phyloP scores from a whole-genome alignment of 2,888 invertebrate species.

The Limnephilus marmoratus region DNA sequence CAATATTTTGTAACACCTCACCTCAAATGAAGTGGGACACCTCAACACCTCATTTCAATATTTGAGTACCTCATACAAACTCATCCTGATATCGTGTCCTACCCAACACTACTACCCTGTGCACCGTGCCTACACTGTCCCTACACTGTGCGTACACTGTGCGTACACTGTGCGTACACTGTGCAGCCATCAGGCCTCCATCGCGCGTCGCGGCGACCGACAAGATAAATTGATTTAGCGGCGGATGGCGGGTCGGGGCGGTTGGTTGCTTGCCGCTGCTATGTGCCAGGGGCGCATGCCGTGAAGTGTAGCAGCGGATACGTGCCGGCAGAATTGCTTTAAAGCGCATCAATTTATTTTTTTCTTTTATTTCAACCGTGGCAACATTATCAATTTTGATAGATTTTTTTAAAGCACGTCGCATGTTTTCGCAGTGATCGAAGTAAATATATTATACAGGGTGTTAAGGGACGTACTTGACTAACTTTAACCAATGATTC shows the following conservation, averaged over 20 bases:
- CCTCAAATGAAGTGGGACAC: no score
- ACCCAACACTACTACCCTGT: no score
- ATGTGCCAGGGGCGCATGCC: not conserved
- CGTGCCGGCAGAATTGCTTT: not conserved
- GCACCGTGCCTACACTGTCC: no score
- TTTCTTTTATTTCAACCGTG: not conserved
- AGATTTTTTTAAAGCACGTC: not conserved
- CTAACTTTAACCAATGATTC: no score
- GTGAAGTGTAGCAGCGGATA: not conserved
- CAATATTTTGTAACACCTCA: no score
- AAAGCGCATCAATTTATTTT: not conserved
- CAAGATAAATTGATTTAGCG: constrained; percentile 64
- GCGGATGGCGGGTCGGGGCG: constrained; percentile 48
- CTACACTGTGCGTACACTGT: no score
- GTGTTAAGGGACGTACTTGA: no score
- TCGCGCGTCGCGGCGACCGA: constrained; percentile 37
- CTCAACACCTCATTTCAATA: no score
- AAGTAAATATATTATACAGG: not conserved
- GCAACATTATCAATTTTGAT: not conserved
- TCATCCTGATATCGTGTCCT: no score
- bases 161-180: not conserved
- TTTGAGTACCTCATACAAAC: no score
- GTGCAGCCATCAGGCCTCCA: constrained; percentile 7
- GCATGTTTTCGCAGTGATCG: not conserved
- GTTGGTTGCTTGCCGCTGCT: not conserved